Percentiles rank a stretch among this genome's conserved stretches.
phyloP scores from a whole-genome alignment of 2,797 vertebrate species.

The Steatocranus sp. region DNA sequence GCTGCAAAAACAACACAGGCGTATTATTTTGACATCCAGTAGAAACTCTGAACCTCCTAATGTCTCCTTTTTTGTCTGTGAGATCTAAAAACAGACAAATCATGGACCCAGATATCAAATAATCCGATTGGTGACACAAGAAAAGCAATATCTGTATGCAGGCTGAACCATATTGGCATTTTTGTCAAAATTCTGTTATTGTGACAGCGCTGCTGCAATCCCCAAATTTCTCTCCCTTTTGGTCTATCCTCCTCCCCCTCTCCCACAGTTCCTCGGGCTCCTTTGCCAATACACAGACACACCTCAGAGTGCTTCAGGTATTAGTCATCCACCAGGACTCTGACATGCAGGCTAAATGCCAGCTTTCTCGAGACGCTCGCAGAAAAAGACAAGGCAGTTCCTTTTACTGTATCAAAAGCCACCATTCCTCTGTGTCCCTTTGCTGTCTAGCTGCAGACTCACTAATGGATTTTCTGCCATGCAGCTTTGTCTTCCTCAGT shows the following conservation, averaged over 20 bases:
- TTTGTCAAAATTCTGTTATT: neutral
- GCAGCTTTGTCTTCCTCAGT: conserved; percentile 37
- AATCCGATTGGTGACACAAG: neutral
- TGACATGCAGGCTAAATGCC: neutral
- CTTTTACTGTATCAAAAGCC: conserved; percentile 21
- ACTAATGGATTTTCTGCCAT: conserved; percentile 52
- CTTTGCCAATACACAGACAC: neutral
- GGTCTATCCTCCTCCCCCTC: neutral
- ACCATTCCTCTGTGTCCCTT: conserved; percentile 34
- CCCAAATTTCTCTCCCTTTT: neutral
- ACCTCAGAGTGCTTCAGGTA: neutral
- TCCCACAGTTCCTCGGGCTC: neutral
- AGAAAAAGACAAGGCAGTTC: neutral
- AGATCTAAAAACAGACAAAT: neutral
- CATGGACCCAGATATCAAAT: neutral
- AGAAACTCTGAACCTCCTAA: neutral
- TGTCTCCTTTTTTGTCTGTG: neutral
- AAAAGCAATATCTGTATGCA: neutral
- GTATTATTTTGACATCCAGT: neutral
- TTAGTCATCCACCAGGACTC: neutral
- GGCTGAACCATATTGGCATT: neutral
- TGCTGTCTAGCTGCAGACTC: conserved; percentile 27
- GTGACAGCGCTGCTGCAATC: neutral
- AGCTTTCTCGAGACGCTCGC: neutral
- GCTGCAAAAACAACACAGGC: neutral